phyloP scores from a whole-genome alignment of 2,113 vertebrate species.

The Alaudala cheleensis region DNA sequence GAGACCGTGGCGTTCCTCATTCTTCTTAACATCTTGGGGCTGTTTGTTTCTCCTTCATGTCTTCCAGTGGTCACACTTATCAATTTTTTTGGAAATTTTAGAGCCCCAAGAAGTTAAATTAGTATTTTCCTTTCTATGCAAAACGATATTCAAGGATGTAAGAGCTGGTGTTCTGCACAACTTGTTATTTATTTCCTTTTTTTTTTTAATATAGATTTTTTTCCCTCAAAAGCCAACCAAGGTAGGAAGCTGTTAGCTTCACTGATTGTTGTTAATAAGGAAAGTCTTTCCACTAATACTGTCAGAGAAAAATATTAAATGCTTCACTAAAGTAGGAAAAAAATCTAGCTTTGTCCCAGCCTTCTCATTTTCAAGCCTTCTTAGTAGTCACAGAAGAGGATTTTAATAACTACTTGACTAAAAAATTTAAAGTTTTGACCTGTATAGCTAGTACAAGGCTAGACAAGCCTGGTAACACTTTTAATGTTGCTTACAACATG shows the following conservation, averaged over 20 bases:
- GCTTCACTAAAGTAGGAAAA: conserved; percentile 15
- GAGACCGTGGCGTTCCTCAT: not conserved
- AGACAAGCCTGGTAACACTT: conserved; percentile 1
- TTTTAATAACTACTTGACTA: conserved; percentile 21
- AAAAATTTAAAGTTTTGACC: not conserved
- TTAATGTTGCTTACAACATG: conserved; percentile 17
- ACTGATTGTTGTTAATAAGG: conserved; percentile 2
- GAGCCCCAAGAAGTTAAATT: not conserved
- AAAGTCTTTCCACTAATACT: conserved; percentile 44
- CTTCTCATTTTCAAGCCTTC: conserved; percentile 5
- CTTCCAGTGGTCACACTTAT: not conserved
- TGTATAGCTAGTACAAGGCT: conserved; percentile 1
- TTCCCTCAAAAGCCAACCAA: conserved; percentile 18
- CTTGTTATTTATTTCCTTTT: not conserved
- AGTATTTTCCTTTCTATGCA: not conserved
- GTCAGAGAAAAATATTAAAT: conserved; percentile 7
- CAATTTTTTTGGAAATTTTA: not conserved
- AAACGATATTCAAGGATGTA: not conserved
- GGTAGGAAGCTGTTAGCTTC: conserved; percentile 44
- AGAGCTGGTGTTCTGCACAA: not conserved
- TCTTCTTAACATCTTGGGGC: fast-evolving
- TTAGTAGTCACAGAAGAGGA: not conserved
- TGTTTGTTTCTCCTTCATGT: not conserved
- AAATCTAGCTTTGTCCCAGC: not conserved
- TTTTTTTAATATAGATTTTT: conserved; percentile 18